Conservation (phyloP, 2,888 invertebrate genomes). For the Watsonalla cultraria region DNA sequence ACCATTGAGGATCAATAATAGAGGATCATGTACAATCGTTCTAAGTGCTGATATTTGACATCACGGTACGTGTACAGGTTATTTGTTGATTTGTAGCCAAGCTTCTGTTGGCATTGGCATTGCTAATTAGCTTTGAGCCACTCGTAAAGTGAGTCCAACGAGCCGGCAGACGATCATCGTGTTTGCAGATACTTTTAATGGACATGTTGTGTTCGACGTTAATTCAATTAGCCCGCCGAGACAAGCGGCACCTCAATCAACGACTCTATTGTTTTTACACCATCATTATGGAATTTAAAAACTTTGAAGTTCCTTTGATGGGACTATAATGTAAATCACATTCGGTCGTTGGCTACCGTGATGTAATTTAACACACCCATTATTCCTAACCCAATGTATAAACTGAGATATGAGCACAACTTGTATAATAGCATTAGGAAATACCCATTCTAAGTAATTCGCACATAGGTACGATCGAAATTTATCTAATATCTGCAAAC, state of each 20-base stretch:
- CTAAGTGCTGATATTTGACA: too few species aligned
- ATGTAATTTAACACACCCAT: background rate
- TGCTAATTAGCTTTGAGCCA: background rate
- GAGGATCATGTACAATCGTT: too few species aligned
- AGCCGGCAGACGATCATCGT: conserved; percentile 18
- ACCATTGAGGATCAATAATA: too few species aligned
- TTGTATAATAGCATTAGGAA: conserved; percentile 19
- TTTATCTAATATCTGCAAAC: conserved; percentile 60
- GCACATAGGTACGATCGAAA: conserved; percentile 46
- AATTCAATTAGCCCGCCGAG: conserved; percentile 62
- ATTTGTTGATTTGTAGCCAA: background rate
- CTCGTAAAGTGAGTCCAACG: background rate
- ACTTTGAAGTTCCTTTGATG: conserved; percentile 11
- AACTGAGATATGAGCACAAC: background rate
- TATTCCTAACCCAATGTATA: background rate
- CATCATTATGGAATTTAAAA: conserved; percentile 42
- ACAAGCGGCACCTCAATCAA: conserved; percentile 49
- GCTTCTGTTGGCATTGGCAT: background rate
- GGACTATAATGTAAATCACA: conserved; percentile 6
- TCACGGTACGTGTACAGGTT: background rate
- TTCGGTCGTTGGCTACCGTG: background rate
- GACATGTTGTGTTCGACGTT: conserved; percentile 63
- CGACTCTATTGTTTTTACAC: conserved; percentile 54
- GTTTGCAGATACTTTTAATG: conserved; percentile 59
- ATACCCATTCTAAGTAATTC: conserved; percentile 28